Evolutionary conservation across 2,888 invertebrate species (phyloP), one percentile per base, ranked within the genome.

Genomic region (Agelastica alni): DNA sequence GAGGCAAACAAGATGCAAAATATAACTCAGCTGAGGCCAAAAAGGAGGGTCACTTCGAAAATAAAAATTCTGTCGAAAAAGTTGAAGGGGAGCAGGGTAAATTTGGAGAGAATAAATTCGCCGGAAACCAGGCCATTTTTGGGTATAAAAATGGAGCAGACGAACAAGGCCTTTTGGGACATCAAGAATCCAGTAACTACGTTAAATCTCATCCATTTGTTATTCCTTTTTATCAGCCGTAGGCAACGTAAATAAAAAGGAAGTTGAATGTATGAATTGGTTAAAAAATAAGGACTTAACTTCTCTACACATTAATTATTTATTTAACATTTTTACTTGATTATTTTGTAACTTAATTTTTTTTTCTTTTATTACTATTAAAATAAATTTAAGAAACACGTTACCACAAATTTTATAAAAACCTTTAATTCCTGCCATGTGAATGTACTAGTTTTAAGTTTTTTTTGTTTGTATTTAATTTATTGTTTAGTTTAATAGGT

Each of bases 111-210:
- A 83, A 83, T 60, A 83, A 81, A 62, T 83, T 80, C 74, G 80
- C 80, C 53, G 83, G 81, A 7, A 82, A 79, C 26, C 80, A 83
- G 2, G 81, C 83, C 62, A 77, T 79, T 32, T 77, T 81, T 70
- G 83, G 82, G 62, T 80, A 81, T 56, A 83, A 81, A 71, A 84
- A 83, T 68, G 84, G 84, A 56, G 75, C 82, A 16, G 85, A 84
- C 28, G 82, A 83, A 34, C 83, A 84, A 46, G 82, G 83, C 0
- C 73, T 85, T 30, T 78, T 84, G 56, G 84, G 84, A 0, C 84
- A 84, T 61, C 84, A 84, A 58, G 85, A 85, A 58, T 80, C 81
- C 26, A 81, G 77, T 56, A 62, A 60, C 2, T 80, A 82, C 26
- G 83, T 77, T 70, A 81, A 83, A 63, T 81, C 80, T 67, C 81